Conservation (phyloP, 2,797 vertebrate genomes). For the Acrocephalus scirpaceus region DNA sequence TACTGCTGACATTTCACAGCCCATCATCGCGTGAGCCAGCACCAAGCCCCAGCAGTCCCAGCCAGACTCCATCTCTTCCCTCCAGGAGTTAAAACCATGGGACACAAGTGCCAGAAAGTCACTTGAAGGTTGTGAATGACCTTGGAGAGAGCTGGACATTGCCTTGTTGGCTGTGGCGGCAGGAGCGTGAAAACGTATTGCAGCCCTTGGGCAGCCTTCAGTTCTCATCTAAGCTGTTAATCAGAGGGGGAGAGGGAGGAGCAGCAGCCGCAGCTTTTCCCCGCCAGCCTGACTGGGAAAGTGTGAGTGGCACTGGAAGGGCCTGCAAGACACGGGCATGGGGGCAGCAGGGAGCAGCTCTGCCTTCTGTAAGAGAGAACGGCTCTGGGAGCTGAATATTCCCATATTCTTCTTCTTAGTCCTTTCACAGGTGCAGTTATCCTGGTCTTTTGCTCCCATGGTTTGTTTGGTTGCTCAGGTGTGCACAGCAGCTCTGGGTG, state of each 20-base stretch:
- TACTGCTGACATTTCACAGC: not conserved
- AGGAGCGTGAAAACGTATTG: slow-evolving; percentile 31
- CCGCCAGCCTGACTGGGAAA: not conserved
- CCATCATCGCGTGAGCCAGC: rapidly evolving
- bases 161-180: not conserved
- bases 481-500: not conserved
- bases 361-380: not conserved
- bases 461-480: not conserved
- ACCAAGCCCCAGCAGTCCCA: not conserved
- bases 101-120: not conserved
- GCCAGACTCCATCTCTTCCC: not conserved
- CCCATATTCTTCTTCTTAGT: not conserved
- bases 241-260: not conserved
- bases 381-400: not conserved
- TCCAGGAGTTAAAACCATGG: not conserved
- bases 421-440: not conserved
- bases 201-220: slow-evolving; percentile 54
- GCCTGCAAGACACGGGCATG: not conserved
- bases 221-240: slow-evolving; percentile 48
- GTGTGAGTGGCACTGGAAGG: not conserved
- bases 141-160: slow-evolving; percentile 31
- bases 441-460: not conserved
- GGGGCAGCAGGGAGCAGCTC: not conserved
- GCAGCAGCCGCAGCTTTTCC: not conserved
- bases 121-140: slow-evolving; percentile 13